Percentiles rank a stretch among this genome's conserved stretches.
Evolutionary conservation across 1,140 invertebrate species (phyloP).

Genomic region (Drosophila parabipectinata): DNA sequence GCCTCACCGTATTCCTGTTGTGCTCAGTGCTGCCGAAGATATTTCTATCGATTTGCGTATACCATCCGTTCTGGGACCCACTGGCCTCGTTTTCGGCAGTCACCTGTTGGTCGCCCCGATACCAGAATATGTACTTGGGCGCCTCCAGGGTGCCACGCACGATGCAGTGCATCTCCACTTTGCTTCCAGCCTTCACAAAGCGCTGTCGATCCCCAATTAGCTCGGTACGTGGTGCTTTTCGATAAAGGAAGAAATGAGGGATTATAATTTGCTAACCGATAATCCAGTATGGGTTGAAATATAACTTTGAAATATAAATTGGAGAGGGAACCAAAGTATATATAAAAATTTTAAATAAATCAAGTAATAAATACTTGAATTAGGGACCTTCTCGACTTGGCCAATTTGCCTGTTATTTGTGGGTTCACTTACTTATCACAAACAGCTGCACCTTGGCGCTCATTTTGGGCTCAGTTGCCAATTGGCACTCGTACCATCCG

Average conservation of each 20-base stretch:
- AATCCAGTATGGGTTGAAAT: too few species aligned
- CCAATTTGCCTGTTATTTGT: conserved; percentile 23
- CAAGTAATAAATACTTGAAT: neutral
- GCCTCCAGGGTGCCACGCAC: conserved; percentile 86
- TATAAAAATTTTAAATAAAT: too few species aligned
- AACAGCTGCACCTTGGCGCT: conserved; percentile 88
- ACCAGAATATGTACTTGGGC: conserved; percentile 87
- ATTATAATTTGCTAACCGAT: neutral
- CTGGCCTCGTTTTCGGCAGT: conserved; percentile 59
- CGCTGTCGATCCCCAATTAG: conserved; percentile 86
- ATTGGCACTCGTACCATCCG: conserved; percentile 90
- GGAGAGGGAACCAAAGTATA: too few species aligned
- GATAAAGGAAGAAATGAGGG: conserved; percentile 31
- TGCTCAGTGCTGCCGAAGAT: conserved; percentile 73
- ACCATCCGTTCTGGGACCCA: conserved; percentile 53
- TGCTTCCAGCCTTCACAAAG: conserved; percentile 86
- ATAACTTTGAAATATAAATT: neutral
- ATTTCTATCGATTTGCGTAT: conserved; percentile 72
- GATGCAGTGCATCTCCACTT: conserved; percentile 86
- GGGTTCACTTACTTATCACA: conserved; percentile 87
- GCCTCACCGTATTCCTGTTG: conserved; percentile 60
- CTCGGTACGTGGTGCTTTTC: conserved; percentile 85
- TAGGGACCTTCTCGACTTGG: neutral
- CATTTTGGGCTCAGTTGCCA: conserved; percentile 89
- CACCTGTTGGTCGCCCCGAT: conserved; percentile 88